Conservation (phyloP, 2,888 invertebrate genomes). For the Dolomedes plantarius region DNA sequence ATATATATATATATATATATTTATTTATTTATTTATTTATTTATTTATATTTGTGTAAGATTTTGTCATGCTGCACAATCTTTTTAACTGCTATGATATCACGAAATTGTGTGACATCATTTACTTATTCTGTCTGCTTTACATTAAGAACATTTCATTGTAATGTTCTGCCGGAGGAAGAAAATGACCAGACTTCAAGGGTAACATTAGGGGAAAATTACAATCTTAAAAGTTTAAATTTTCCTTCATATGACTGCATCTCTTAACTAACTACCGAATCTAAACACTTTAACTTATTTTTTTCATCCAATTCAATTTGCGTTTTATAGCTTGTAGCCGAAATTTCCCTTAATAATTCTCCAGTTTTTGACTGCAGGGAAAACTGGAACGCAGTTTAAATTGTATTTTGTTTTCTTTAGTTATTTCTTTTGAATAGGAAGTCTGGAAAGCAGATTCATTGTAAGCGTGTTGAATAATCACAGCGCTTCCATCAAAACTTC, state of each 20-base stretch:
- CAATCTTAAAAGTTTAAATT: conserved; percentile 31
- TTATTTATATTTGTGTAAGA: no score
- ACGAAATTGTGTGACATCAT: no score
- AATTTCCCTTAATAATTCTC: conserved; percentile 29
- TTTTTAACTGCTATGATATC: no score
- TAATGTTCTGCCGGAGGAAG: no score
- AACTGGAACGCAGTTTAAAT: conserved; percentile 42
- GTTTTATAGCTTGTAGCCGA: conserved; percentile 35
- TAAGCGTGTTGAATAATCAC: conserved; percentile 49
- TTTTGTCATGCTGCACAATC: no score
- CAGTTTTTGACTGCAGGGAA: conserved; percentile 22
- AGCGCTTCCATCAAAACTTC: conserved; percentile 36
- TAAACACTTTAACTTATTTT: conserved; percentile 35
- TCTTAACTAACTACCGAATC: conserved; percentile 53
- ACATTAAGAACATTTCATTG: no score
- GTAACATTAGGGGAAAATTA: no score
- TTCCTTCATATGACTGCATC: conserved; percentile 11
- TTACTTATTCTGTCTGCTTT: no score
- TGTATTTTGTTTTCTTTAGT: conserved; percentile 40
- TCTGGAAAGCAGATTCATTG: conserved; percentile 43
- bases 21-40: no score
- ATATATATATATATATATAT: no score
- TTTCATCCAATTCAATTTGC: conserved; percentile 52
- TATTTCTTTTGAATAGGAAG: conserved; percentile 26
- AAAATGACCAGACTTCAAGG: no score